phyloP scores from a whole-genome alignment of 2,113 vertebrate genomes.

The Cyanoramphus novaezelandiae region DNA sequence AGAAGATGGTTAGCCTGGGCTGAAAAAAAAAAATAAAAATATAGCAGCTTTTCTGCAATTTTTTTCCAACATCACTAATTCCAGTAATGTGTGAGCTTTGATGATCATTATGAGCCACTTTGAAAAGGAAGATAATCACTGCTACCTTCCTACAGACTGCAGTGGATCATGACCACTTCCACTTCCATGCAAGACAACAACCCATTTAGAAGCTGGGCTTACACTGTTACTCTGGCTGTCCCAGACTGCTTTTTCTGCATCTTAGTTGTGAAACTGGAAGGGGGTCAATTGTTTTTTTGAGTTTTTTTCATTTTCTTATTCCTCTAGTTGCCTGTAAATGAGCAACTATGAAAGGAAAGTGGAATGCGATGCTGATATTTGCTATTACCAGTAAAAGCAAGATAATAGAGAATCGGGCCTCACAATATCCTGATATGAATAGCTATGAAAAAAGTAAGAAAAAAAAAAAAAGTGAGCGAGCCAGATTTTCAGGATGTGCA shows the following conservation, averaged over 20 bases:
- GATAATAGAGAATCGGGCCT: neutral
- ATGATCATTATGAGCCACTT: neutral
- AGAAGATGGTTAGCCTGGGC: neutral
- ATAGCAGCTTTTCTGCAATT: neutral
- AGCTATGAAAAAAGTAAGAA: neutral
- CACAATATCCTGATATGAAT: neutral
- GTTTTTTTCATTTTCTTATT: neutral
- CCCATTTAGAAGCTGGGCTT: neutral
- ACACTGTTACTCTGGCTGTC: neutral
- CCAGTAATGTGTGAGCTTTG: neutral
- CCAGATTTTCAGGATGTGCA: neutral
- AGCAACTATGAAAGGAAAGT: neutral
- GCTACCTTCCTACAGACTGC: neutral
- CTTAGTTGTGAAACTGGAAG: neutral
- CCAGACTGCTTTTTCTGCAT: neutral
- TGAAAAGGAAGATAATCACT: neutral
- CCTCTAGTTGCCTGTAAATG: neutral
- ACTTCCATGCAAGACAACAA: neutral
- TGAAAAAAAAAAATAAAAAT: neutral
- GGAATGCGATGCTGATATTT: neutral
- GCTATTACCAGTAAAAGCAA: neutral
- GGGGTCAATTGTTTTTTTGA: rapidly evolving
- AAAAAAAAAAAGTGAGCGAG: neutral
- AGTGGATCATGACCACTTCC: neutral
- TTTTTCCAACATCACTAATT: neutral